Evolutionary conservation across 1,140 invertebrate genomes (phyloP).

Genomic region (Cecropterus lyciades): DNA sequence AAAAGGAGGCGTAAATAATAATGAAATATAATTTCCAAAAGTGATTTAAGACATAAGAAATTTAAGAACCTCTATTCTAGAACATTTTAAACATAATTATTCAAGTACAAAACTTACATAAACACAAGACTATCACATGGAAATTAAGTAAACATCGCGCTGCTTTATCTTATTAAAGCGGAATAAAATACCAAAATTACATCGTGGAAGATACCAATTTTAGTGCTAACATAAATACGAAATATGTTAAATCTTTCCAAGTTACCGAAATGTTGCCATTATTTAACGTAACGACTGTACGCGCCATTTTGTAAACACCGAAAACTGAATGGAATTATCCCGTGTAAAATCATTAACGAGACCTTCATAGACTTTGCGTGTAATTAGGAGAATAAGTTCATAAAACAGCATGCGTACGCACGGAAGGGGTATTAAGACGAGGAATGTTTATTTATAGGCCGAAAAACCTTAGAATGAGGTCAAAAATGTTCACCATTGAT

Average conservation of each 20-base stretch:
- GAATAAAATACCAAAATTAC: conserved; percentile 24
- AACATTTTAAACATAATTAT: background rate
- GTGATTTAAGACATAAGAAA: no score
- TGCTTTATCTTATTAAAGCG: background rate
- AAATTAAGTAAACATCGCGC: conserved; percentile 1
- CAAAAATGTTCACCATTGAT: no score
- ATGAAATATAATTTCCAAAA: no score
- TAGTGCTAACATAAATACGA: conserved; percentile 3
- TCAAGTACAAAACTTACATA: background rate
- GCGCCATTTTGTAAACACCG: conserved; percentile 31
- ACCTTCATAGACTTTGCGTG: conserved; percentile 28
- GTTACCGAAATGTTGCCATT: conserved; percentile 26
- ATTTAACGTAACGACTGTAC: conserved; percentile 23
- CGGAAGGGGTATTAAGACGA: conserved; percentile 32
- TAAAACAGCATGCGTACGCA: conserved; percentile 33
- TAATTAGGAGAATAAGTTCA: conserved; percentile 37
- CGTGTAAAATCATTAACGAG: conserved; percentile 36
- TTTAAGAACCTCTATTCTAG: no score
- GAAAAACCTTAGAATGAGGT: background rate
- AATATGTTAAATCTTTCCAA: conserved; percentile 22
- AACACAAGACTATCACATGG: background rate
- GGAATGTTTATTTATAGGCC: conserved; percentile 30
- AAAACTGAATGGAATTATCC: conserved; percentile 36
- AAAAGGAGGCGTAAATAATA: no score
- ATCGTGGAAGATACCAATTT: background rate